phyloP scores from a whole-genome alignment of 1,140 invertebrate species.

The Formica exsecta region DNA sequence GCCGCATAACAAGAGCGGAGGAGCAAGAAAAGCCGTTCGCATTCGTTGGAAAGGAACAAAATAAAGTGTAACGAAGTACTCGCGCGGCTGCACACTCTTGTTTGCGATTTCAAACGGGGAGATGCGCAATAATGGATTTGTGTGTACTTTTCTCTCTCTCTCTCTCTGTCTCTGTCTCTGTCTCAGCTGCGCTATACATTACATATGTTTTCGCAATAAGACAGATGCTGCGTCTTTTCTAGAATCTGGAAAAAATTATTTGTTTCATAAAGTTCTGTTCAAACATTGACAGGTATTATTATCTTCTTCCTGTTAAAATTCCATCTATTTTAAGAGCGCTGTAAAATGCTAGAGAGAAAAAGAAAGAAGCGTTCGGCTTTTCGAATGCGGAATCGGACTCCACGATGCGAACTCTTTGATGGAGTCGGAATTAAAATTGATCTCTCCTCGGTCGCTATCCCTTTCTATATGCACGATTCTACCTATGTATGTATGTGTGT shows the following conservation, averaged over 20 bases:
- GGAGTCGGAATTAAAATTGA: conserved; percentile 5
- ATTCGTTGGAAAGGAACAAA: neutral
- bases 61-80: neutral
- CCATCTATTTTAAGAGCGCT: no score
- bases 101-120: neutral
- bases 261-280: no score
- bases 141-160: no score
- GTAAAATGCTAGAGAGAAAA: neutral
- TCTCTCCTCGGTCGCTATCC: conserved; percentile 3
- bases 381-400: neutral
- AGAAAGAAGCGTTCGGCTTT: neutral
- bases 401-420: no score
- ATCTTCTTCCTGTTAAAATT: no score
- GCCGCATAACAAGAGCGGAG: conserved; percentile 10
- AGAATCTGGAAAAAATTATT: neutral
- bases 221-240: neutral
- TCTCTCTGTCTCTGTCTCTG: no score
- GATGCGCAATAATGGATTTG: neutral
- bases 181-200: neutral
- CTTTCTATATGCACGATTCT: neutral
- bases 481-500: neutral
- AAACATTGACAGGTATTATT: no score
- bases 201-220: neutral
- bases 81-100: neutral
- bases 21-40: neutral